These are phyloP conservation scores for Heliconius hortense DNA, from an alignment of 2,888 invertebrate species.

Conservation along the genomic window DNA sequence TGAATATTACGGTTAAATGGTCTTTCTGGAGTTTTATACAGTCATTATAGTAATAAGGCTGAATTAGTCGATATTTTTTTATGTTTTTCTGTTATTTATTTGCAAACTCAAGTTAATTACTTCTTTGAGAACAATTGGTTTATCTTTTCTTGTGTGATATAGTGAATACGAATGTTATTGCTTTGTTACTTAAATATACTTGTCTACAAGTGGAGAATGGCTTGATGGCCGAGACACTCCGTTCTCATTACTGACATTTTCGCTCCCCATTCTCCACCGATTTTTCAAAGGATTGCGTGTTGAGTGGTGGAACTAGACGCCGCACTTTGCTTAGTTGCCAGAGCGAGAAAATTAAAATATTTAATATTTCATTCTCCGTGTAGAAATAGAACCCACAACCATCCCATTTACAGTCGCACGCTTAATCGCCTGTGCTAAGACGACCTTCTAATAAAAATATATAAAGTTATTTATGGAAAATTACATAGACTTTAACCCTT, in stretches of 20 bases:
- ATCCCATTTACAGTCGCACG: no score
- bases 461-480: not conserved
- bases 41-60: constrained; percentile 1
- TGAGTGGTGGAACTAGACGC: not conserved
- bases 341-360: not conserved
- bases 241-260: not conserved
- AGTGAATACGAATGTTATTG: no score
- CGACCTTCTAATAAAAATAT: not conserved
- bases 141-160: no score
- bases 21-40: constrained; percentile 17
- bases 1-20: constrained; percentile 18
- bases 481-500: not conserved
- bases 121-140: not conserved
- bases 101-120: not conserved
- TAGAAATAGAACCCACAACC: not conserved
- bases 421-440: no score
- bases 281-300: not conserved
- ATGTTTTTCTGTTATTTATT: not conserved
- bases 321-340: not conserved
- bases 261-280: no score
- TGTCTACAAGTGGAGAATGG: no score
- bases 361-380: not conserved
- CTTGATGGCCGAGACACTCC: not conserved
- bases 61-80: not conserved
- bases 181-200: no score